A percentile compares a stretch with the other conserved stretches of the same genome.
Conservation (phyloP, 2,888 invertebrate genomes). For the Gymnocheta viridis region DNA sequence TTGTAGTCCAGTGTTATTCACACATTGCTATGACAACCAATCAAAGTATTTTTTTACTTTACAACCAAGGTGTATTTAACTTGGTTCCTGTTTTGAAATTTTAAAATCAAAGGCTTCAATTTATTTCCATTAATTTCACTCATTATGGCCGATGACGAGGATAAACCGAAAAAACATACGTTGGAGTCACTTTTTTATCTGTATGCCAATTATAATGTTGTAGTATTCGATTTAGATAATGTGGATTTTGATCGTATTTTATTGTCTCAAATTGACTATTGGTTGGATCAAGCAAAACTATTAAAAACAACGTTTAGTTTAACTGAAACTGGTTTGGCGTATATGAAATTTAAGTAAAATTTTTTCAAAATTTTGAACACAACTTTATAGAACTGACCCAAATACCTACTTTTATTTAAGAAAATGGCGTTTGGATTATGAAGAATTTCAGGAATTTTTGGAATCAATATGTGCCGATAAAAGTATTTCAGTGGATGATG, state of each 20-base stretch:
- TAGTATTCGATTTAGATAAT: constrained; percentile 72
- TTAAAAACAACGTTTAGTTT: constrained; percentile 69
- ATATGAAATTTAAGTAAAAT: constrained; percentile 74
- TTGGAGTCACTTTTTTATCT: constrained; percentile 73
- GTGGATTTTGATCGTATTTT: constrained; percentile 73
- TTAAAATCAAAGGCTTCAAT: not conserved
- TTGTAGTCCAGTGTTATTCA: not conserved
- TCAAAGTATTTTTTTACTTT: no score
- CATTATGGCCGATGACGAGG: constrained; percentile 72
- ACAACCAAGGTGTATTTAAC: not conserved
- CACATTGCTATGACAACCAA: constrained; percentile 20
- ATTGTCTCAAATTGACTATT: constrained; percentile 74
- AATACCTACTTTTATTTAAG: constrained; percentile 49
- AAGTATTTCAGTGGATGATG: constrained; percentile 66
- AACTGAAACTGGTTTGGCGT: constrained; percentile 74
- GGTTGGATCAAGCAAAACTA: constrained; percentile 74
- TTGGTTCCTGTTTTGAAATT: not conserved
- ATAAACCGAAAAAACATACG: constrained; percentile 72
- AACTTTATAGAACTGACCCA: not conserved
- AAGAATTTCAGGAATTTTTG: constrained; percentile 73
- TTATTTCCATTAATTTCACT: not conserved
- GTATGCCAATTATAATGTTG: constrained; percentile 72
- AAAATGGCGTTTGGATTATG: constrained; percentile 74
- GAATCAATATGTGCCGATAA: constrained; percentile 71
- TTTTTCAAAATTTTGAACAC: not conserved